Base-by-base conservation (phyloP, 2,888 invertebrate species). In the Agrotis clavis region DNA sequence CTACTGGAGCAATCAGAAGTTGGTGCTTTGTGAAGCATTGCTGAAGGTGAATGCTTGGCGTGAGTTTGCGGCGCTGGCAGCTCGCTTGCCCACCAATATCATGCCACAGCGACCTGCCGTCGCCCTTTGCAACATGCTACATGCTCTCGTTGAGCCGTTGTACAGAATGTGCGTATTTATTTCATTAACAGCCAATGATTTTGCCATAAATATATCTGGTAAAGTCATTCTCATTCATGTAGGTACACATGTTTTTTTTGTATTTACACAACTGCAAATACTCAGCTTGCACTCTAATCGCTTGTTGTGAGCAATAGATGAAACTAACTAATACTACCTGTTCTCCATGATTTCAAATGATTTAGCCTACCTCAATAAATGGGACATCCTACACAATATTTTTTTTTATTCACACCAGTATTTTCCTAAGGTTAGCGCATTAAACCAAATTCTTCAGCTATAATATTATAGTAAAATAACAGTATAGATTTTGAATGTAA, bases 21-120 rank as follows among this genome's bases (percentile, higher is more conserved):
- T 99, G 87, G 98, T 99, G 41, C 96, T 99, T 35, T 98, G 99
- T 87, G 98, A 99, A 91, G 99, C 99, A 0, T 94, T 99, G 62
- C 92, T 99, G 13, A 97, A 97, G 80, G 97, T 99, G 82, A 99
- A 99, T 1, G 99, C 99, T 86, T 99, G 99, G 99, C 97, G 97
- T 21, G 98, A 98, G 88, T 99, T 99, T 4, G 97, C 97, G 77
- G 97, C 97, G 81, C 96, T 99, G 72, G 97, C 98, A 45, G 97
- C 98, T 84, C 97, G 98, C 68, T 96, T 99, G 77, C 99, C 99
- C 0, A 97, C 98, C 71, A 97, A 97, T 82, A 97, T 98, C 14
- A 97, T 98, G 78, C 97, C 98, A 51, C 97, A 98, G 88, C 97
- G 98, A 64, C 98, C 98, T 0, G 98, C 99, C 4, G 93, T 97